These are phyloP conservation scores for human DNA, from an alignment of 2,113 vertebrate species.

Conservation along the genomic window DNA sequence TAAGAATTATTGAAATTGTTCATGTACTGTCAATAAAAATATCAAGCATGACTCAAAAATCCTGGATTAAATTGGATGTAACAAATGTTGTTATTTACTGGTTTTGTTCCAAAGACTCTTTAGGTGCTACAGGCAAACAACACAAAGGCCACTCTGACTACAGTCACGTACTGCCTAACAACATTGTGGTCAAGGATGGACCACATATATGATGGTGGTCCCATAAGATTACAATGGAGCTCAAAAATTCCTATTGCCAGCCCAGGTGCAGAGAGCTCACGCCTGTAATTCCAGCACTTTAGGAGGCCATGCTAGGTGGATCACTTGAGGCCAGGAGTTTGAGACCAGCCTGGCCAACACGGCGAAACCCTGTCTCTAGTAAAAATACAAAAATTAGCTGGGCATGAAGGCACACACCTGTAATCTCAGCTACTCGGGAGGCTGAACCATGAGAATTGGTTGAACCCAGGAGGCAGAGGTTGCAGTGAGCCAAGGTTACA, in stretches of 20 bases:
- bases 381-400: no score
- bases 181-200: background rate
- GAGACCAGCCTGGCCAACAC: no score
- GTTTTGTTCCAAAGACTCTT: background rate
- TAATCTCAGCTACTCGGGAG: no score
- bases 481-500: no score
- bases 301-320: fast-evolving
- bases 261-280: no score
- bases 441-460: no score
- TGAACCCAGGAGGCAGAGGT: no score
- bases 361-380: no score
- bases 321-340: no score
- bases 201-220: background rate
- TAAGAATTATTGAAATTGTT: background rate
- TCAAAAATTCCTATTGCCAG: background rate
- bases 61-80: background rate
- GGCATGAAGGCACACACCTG: no score
- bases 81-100: background rate
- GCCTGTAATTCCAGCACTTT: no score
- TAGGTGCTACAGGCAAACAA: background rate
- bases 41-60: background rate
- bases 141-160: background rate
- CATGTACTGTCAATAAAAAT: background rate
- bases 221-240: background rate
- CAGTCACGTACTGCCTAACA: background rate